Conservation (phyloP, 2,113 vertebrate species). For the Heterotis niloticus region DNA sequence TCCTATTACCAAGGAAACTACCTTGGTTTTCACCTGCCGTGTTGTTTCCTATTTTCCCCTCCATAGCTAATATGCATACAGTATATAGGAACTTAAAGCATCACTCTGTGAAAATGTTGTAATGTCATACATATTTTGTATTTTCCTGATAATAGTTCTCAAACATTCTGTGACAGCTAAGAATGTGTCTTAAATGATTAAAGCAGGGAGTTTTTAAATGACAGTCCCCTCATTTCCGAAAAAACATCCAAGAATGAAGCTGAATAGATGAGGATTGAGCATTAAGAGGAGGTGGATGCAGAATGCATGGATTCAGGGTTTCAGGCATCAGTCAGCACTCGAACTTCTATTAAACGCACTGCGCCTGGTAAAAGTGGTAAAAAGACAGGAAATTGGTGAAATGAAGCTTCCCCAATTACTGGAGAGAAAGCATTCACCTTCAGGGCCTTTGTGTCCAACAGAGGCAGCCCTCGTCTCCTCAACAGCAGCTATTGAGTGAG, state of each 20-base stretch:
- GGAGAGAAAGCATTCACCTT: slow-evolving; percentile 64
- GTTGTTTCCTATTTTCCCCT: too few relatives aligned
- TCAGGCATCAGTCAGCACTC: slow-evolving; percentile 75
- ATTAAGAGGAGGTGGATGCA: slow-evolving; percentile 24
- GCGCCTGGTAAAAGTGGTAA: slow-evolving; percentile 79
- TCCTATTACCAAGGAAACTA: too few relatives aligned
- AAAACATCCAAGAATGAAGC: slow-evolving; percentile 66
- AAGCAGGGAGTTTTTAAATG: slow-evolving; percentile 73
- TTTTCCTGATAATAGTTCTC: slow-evolving; percentile 51
- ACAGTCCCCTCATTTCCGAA: slow-evolving; percentile 45
- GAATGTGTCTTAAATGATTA: slow-evolving; percentile 65
- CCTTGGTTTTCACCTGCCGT: slow-evolving; percentile 17
- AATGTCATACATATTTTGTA: slow-evolving; percentile 39
- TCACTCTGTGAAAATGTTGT: slow-evolving; percentile 53
- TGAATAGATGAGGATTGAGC: background rate
- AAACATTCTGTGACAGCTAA: slow-evolving; percentile 36
- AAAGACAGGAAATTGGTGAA: slow-evolving; percentile 80
- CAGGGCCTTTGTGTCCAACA: slow-evolving; percentile 74
- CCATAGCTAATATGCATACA: too few relatives aligned
- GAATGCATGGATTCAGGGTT: slow-evolving; percentile 49
- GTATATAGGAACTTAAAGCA: slow-evolving; percentile 35
- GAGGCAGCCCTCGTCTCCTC: slow-evolving; percentile 51
- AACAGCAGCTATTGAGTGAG: slow-evolving; percentile 66
- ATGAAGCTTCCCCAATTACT: slow-evolving; percentile 87
- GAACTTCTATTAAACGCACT: slow-evolving; percentile 82